These are phyloP conservation scores for Brachionus koreanus DNA, from an alignment of 1,140 invertebrate species.

Conservation along the genomic window DNA sequence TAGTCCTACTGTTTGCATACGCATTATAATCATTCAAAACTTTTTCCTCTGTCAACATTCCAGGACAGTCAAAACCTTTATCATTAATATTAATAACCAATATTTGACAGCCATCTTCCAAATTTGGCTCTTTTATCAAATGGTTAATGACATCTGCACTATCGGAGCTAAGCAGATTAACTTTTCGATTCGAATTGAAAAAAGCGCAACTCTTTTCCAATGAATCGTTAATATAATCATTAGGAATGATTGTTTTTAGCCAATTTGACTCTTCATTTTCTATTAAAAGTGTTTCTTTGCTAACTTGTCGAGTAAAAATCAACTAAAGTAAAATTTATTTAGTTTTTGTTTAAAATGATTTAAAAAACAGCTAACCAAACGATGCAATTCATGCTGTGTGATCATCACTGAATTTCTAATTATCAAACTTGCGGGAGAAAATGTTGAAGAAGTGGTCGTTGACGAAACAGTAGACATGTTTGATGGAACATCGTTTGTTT, in stretches of 20 bases:
- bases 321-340: background rate
- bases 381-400: background rate
- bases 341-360: no score
- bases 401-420: conserved; percentile 11
- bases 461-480: conserved; percentile 22
- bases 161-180: background rate
- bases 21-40: conserved; percentile 53
- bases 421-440: background rate
- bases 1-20: background rate
- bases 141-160: background rate
- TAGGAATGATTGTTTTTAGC: conserved; percentile 19
- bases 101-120: conserved; percentile 41
- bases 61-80: conserved; percentile 64
- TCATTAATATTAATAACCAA: conserved; percentile 68
- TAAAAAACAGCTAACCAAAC: background rate
- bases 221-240: conserved; percentile 3
- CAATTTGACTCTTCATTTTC: conserved; percentile 37
- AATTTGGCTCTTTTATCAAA: conserved; percentile 12
- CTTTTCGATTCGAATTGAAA: background rate
- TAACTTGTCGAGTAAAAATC: conserved; percentile 30
- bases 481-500: background rate
- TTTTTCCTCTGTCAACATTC: conserved; percentile 70
- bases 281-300: background rate
- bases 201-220: background rate
- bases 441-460: background rate